Evolutionary conservation across 92 coral and sea anemone genomes (phyloP), one percentile per base, ranked within the genome.

Genomic region (Montipora capitata): DNA sequence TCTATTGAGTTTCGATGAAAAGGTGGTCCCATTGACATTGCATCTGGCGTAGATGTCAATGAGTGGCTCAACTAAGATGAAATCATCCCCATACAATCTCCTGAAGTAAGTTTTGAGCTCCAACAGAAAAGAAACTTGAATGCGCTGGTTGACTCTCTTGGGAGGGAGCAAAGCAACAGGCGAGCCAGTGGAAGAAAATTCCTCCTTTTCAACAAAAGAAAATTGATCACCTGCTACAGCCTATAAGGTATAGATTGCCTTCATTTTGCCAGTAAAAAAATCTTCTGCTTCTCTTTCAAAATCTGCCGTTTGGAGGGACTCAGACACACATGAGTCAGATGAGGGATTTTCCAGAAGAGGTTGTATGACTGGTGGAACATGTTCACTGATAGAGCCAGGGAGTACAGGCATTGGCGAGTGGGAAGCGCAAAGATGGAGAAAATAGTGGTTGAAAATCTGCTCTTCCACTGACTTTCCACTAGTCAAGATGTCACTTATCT

Each of bases 11-110:
- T 83, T 78, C 3, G 86, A 90, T 1, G 86, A 83, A 74, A 90
- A 90, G 15, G 61, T 52, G 59, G 81, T 71, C n/a, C 78, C 93
- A 63, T 78, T 90, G 11, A 54, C 93, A 44, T 68, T 74, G 69
- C 93, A 78, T 52, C 86, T 81, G 15, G 89, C 89, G 77, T 76
- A 85, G 15, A 83, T 89, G 75, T 89, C 80, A 4, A 89, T 63
- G 10, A 43, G 76, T 68, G 80, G 89, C 79, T 84, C 70, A 44
- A 84, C 86, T 54, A 84, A 40, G 35, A 48, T 13, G 40, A 62
- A 72, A 1, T 59, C 39, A 10, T 45, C 61, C 1, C 44, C 68
- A 48, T 78, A 84, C 5, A 89, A 39, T 5, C 57, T 51, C 42
- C 41, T 48, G 63, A 84, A 82, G 84, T 63, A 89, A 0, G n/a